These are phyloP conservation scores for Mystacides longicornis DNA, from an alignment of 2,888 invertebrate genomes.

Conservation along the genomic window DNA sequence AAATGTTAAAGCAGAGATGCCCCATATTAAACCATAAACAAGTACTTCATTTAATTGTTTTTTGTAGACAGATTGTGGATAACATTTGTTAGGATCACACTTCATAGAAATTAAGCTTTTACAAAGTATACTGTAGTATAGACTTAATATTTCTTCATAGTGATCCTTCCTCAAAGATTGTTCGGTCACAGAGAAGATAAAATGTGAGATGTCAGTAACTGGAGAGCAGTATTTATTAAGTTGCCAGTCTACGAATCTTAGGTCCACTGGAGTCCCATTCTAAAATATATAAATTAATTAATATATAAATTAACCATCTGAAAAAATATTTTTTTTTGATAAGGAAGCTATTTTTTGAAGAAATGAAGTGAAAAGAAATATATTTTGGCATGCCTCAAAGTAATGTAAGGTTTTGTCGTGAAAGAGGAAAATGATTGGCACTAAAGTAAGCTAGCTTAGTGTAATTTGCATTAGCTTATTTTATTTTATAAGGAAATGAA, in stretches of 20 bases:
- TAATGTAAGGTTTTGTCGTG: no score
- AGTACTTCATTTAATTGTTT: constrained; percentile 11
- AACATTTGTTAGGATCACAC: constrained; percentile 12
- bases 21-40: constrained; percentile 9
- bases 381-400: no score
- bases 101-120: neutral
- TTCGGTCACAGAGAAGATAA: constrained; percentile 16
- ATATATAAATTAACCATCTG: neutral
- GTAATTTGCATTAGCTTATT: no score
- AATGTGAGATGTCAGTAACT: constrained; percentile 9
- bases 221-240: constrained; percentile 16
- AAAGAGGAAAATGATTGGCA: no score
- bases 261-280: constrained; percentile 8
- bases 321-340: neutral
- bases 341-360: no score
- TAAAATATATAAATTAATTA: neutral
- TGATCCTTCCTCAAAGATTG: constrained; percentile 9
- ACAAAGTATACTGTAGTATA: constrained; percentile 10
- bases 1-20: neutral
- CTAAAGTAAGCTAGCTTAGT: no score
- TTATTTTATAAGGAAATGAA: no score
- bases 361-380: no score
- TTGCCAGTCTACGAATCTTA: constrained; percentile 19
- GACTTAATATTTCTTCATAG: constrained; percentile 13
- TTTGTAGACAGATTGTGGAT: constrained; percentile 12